Base-by-base conservation (phyloP, 2,888 invertebrate genomes). In the Troilus luridus region DNA sequence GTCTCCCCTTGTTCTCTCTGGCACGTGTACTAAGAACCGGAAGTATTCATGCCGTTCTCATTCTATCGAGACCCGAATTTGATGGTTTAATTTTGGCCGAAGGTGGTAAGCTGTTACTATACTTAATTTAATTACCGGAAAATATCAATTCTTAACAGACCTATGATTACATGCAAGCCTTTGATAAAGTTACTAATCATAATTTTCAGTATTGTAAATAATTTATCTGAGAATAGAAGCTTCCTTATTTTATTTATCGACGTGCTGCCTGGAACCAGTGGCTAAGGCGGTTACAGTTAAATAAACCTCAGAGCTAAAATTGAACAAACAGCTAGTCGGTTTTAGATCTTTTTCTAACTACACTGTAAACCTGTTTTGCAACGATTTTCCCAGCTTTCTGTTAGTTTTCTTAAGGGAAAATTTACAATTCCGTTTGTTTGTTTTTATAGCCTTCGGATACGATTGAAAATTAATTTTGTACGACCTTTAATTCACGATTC, bases 351-450 rank as follows among this genome's bases (percentile, higher is more conserved):
- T 77, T 77, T 27, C 72, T 77, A 77, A 77, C 19, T 77, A 17
- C 27, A 19, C 21, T 41, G 27, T 77, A 77, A 77, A 77, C 72
- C 72, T 77, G 72, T 41, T 77, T 77, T 27, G 72, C 72, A 27
- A 77, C 72, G 72, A 41, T 77, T 77, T 77, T 77, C 72, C 72
- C 72, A 77, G 72, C 72, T 77, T 41, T 77, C 72, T 77, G 72
- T 77, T 77, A 77, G 72, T 77, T 77, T 77, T 77, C 14, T 77
- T 77, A 41, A 41, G 72, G 41, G 72, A 77, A 77, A 77, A 77
- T 77, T 77, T 77, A 77, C 72, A 27, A 77, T 77, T 19, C 72
- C 17, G 17, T 19, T 19, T 77, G 41, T 41, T 77, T 77, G 19
- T 27, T 77, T 77, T 41, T 77, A 41, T 19, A 77, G 8, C 72